Evolutionary conservation across 2,888 invertebrate genomes (phyloP), one percentile per base, ranked within the genome.

Genomic region (Ophioninae sp.): DNA sequence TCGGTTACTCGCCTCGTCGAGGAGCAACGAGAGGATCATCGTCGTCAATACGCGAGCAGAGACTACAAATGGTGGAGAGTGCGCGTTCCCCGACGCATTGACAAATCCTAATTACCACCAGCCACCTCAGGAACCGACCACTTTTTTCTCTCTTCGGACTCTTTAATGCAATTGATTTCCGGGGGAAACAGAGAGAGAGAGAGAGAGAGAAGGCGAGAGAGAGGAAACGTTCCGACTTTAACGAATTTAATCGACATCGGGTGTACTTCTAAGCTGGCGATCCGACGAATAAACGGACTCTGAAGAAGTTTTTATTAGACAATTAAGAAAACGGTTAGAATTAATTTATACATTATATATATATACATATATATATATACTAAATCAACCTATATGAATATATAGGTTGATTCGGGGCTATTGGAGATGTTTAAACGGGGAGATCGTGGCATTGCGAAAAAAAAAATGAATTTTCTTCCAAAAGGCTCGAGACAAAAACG

Each of bases 301-400:
- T 65, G 80, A 85, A 81, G 79, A 72, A 85, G 82, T 10, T 83
- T 85, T 79, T 82, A 61, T 77, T 76, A 68, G 41, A 59, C n/a
- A 10, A 44, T 61, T 41, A 61, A 44, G 61, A 9, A 41, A 58
- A 72, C 13, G 13, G 13, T 13, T 44, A 5, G 6, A 39, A 39
- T 6, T n/a, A n/a, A n/a, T n/a, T n/a, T n/a, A n/a, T n/a, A n/a
- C n/a, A n/a, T n/a, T n/a, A n/a, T n/a, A 7, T 39, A 17, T n/a
- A 17, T 51, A 30, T 44, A 51, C 56, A 74, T 41, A 41, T 23
- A 41, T 67, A 58, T 23, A 72, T 37, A 63, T 72, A 67, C 51
- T 61, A 30, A 44, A 58, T 23, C 56, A 44, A 58, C 9, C n/a
- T n/a, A n/a, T n/a, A n/a, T n/a, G n/a, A n/a, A n/a, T n/a, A n/a